Evolutionary conservation across 1,140 invertebrate species (phyloP).

Genomic region (Eumaeus atala): DNA sequence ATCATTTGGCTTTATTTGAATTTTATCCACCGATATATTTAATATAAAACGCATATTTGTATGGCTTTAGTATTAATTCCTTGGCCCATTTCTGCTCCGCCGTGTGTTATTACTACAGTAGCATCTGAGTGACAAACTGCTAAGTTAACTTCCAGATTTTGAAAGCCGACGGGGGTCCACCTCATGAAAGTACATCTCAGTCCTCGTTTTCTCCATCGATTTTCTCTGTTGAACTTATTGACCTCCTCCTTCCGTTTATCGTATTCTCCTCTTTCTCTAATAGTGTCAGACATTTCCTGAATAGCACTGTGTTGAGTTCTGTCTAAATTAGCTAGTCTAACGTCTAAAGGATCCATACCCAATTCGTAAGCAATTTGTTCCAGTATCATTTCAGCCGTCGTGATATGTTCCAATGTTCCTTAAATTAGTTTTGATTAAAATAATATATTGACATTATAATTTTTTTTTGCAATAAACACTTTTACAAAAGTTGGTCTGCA

Average conservation of each 20-base stretch:
- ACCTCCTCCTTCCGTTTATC: slow-evolving; percentile 71
- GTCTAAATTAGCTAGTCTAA: slow-evolving; percentile 77
- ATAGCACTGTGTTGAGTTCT: slow-evolving; percentile 45
- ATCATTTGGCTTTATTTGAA: slow-evolving; percentile 78
- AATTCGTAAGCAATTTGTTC: slow-evolving; percentile 83
- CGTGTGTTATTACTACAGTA: slow-evolving; percentile 82
- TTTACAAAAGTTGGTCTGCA: too few species aligned
- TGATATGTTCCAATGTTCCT: slow-evolving; percentile 79
- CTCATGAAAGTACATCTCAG: slow-evolving; percentile 78
- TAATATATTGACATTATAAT: too few species aligned
- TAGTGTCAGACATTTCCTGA: slow-evolving; percentile 70
- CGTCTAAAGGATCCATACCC: slow-evolving; percentile 79
- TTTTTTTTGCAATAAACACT: too few species aligned
- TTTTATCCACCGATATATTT: slow-evolving; percentile 78
- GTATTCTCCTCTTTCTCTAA: slow-evolving; percentile 76
- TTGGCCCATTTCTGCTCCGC: slow-evolving; percentile 80
- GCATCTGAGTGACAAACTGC: slow-evolving; percentile 84
- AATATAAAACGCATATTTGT: slow-evolving; percentile 82
- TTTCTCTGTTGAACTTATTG: slow-evolving; percentile 77
- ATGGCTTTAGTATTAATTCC: slow-evolving; percentile 74
- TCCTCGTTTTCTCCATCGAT: slow-evolving; percentile 85
- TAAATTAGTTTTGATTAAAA: too few species aligned
- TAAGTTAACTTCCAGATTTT: slow-evolving; percentile 76
- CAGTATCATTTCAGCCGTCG: slow-evolving; percentile 84
- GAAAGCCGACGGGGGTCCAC: slow-evolving; percentile 72